These are phyloP conservation scores for Trinorchestia longiramus DNA, from an alignment of 1,140 invertebrate species.

Conservation along the genomic window DNA sequence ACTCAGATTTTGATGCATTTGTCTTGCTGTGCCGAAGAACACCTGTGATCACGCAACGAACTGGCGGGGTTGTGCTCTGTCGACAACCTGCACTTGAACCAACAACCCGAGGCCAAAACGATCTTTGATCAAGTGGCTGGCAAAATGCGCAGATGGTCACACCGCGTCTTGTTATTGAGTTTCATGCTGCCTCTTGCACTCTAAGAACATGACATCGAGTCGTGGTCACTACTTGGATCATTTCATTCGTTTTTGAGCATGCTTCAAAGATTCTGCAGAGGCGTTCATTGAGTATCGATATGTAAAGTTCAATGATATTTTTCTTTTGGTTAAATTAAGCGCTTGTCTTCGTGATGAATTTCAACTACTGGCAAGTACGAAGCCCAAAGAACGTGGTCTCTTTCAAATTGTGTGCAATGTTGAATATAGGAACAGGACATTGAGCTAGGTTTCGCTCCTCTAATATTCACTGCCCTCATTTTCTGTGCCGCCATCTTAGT, in stretches of 20 bases:
- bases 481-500: background rate
- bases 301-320: background rate
- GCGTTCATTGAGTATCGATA: background rate
- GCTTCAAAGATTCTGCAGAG: background rate
- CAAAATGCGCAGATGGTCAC: background rate
- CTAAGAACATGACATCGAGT: background rate
- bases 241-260: background rate
- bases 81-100: background rate
- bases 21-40: background rate
- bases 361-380: background rate
- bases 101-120: background rate
- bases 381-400: background rate
- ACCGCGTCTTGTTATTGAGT: background rate
- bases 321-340: background rate
- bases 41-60: background rate
- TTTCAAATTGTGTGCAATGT: background rate
- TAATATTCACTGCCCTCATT: background rate
- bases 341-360: background rate
- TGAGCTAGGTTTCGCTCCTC: background rate
- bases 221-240: background rate
- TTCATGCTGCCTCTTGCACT: background rate
- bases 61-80: background rate
- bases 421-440: background rate
- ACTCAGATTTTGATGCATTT: background rate
- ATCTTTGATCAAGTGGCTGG: slow-evolving; percentile 14